These are phyloP conservation scores for Semotilus atromaculatus DNA, from an alignment of 2,797 vertebrate genomes.

Conservation along the genomic window DNA sequence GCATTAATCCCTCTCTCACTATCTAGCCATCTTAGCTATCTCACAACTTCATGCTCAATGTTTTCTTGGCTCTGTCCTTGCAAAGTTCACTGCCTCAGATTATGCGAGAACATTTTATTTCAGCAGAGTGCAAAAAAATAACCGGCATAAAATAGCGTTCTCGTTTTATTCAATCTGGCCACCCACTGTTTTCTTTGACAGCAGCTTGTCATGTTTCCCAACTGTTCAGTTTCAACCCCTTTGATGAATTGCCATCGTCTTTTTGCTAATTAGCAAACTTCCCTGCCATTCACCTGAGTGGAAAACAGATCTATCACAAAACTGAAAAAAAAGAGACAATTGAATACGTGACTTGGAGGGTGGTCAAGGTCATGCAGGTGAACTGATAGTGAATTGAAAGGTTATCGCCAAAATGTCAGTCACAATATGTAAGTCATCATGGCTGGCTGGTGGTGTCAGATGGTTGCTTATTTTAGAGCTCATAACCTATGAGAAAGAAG, in stretches of 20 bases:
- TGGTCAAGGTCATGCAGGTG: slow-evolving; percentile 16
- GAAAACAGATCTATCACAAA: slow-evolving; percentile 55
- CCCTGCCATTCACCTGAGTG: slow-evolving; percentile 56
- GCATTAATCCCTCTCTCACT: slow-evolving; percentile 23
- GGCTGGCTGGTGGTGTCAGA: slow-evolving; percentile 19
- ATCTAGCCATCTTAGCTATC: slow-evolving; percentile 36
- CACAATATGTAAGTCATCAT: slow-evolving; percentile 13
- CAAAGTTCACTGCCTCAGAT: slow-evolving; percentile 26
- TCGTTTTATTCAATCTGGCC: slow-evolving; percentile 28
- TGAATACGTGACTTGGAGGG: slow-evolving; percentile 28
- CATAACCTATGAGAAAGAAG: slow-evolving; percentile 35
- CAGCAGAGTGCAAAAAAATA: not conserved
- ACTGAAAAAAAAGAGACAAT: slow-evolving; percentile 14
- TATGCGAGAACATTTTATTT: slow-evolving; percentile 23
- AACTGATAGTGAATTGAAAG: slow-evolving; percentile 37
- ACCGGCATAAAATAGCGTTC: not conserved
- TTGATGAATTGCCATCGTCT: slow-evolving; percentile 60
- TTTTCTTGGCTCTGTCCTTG: slow-evolving; percentile 27
- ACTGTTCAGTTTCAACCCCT: slow-evolving; percentile 56
- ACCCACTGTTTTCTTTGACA: slow-evolving; percentile 48
- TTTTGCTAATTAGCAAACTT: slow-evolving; percentile 63
- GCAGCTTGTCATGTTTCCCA: slow-evolving; percentile 57
- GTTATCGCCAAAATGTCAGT: slow-evolving; percentile 23
- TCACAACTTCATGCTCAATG: slow-evolving; percentile 10
- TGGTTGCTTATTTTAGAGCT: slow-evolving; percentile 26